Evolutionary conservation across 2,888 invertebrate species (phyloP).

Genomic region (Nemapogon koenigi): DNA sequence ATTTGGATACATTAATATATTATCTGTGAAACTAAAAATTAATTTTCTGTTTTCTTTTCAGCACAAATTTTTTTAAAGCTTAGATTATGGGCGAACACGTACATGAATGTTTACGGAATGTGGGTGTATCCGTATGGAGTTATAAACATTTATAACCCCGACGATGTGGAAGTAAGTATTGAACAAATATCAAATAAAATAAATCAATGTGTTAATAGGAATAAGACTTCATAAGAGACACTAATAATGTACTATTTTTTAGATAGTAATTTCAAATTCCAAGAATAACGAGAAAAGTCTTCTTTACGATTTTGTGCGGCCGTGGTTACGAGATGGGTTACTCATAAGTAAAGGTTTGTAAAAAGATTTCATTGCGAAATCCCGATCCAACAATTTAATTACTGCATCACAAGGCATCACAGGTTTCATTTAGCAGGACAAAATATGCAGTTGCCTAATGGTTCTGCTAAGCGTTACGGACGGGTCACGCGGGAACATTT

Average conservation of each 20-base stretch:
- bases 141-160: conserved; percentile 28
- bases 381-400: too few species aligned
- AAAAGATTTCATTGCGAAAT: not conserved
- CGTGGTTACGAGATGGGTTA: conserved; percentile 62
- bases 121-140: conserved; percentile 17
- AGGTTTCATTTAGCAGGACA: too few species aligned
- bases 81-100: conserved; percentile 14
- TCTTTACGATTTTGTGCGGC: conserved; percentile 46
- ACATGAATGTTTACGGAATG: conserved; percentile 16
- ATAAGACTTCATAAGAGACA: too few species aligned
- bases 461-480: too few species aligned
- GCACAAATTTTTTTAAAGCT: conserved; percentile 23
- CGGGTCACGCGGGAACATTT: too few species aligned
- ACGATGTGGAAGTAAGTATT: conserved; percentile 29
- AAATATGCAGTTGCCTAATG: too few species aligned
- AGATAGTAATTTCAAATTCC: conserved; percentile 53
- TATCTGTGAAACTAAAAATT: too few species aligned
- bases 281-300: conserved; percentile 56
- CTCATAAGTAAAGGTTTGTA: conserved; percentile 41
- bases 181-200: conserved; percentile 26
- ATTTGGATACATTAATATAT: too few species aligned
- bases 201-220: too few species aligned
- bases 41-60: too few species aligned
- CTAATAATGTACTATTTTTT: too few species aligned
- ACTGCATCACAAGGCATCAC: too few species aligned